Conservation (phyloP, 2,888 invertebrate species). For the Dryadula phaetusa region DNA sequence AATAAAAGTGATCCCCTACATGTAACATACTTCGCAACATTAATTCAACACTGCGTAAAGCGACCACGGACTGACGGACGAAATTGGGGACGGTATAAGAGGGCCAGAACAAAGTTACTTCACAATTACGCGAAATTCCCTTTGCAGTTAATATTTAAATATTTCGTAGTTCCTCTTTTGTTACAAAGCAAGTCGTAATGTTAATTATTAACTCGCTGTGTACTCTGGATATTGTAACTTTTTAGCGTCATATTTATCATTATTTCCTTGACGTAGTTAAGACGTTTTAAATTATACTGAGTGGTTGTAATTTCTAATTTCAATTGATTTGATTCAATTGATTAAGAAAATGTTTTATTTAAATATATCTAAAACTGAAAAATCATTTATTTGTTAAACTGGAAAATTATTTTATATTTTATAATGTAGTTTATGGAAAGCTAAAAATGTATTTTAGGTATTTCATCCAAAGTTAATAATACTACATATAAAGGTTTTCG, state of each 20-base stretch:
- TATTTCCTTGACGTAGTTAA: neutral
- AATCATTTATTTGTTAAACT: too few relatives aligned
- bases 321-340: too few relatives aligned
- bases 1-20: neutral
- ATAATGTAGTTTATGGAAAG: too few relatives aligned
- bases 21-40: neutral
- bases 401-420: too few relatives aligned
- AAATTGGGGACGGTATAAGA: neutral
- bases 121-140: conserved; percentile 6
- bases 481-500: too few relatives aligned
- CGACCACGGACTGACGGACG: conserved; percentile 14
- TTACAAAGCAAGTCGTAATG: neutral
- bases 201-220: neutral
- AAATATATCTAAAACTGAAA: too few relatives aligned
- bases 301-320: neutral
- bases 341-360: too few relatives aligned
- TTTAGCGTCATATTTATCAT: neutral
- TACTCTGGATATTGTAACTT: neutral
- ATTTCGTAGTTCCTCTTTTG: neutral
- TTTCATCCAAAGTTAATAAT: too few relatives aligned
- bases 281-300: neutral
- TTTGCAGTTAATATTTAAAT: conserved; percentile 7
- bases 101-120: conserved; percentile 7
- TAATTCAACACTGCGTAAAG: conserved; percentile 11
- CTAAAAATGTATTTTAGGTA: too few relatives aligned